Evolutionary conservation across 2,797 vertebrate species (phyloP), one percentile per base, ranked within the genome.

Genomic region (Mastacembelus armatus): DNA sequence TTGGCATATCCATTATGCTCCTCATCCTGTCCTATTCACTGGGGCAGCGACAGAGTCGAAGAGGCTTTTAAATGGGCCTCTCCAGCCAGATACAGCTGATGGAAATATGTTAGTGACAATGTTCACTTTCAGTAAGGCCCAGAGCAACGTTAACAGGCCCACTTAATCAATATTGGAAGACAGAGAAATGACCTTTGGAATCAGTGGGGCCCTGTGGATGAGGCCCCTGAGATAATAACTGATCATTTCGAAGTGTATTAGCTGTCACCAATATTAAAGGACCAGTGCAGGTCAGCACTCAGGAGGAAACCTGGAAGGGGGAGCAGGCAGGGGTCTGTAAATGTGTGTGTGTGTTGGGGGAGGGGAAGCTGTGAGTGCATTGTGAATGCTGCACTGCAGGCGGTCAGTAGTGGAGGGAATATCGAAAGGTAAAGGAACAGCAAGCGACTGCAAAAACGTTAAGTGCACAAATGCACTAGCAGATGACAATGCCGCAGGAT

Each of bases 151-250:
- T 91, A 92, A 86, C 81, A 76, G 85, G 69, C 65, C 71, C 70
- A 71, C 60, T 77, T 44, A 80, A 89, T 93, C 92, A 81, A 93
- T 92, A 88, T 57, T 78, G 80, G 71, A 86, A 89, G 85, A 92
- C 82, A 91, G 88, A 91, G 79, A 78, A 77, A 83, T 92, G 92
- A 93, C 92, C 92, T 93, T 91, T 92, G 82, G 81, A 91, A 88
- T 78, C 87, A 89, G 88, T 89, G 77, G 89, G 89, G 85, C 85
- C 84, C 83, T 74, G 55, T 63, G 81, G 89, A 92, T 68, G 72
- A 92, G 85, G 79, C 86, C 90, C 89, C 65, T 62, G 87, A 90
- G 90, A 91, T 92, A 90, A 92, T 91, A 92, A 87, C 84, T 88
- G 87, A 91, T 90, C 90, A 92, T 92, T 93, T 89, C 87, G 83